Conservation (phyloP, 2,888 invertebrate genomes). For the Rotaria macrura region DNA sequence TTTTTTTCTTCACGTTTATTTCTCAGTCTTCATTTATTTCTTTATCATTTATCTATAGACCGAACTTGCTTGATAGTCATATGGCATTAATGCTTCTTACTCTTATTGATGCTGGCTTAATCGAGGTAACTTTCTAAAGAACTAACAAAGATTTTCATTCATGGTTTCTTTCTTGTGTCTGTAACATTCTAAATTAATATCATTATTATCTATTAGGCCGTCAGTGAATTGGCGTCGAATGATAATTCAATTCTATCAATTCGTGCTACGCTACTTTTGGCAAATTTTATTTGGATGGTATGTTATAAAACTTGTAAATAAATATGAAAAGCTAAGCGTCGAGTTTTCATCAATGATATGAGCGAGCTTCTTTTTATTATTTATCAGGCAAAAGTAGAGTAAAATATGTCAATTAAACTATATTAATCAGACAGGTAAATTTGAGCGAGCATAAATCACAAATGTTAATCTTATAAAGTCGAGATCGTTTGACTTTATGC, state of each 20-base stretch:
- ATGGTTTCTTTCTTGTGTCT: background rate
- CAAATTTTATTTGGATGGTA: slow-evolving; percentile 72
- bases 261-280: slow-evolving; percentile 75
- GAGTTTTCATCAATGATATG: too few relatives aligned
- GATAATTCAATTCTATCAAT: slow-evolving; percentile 80
- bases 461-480: too few relatives aligned
- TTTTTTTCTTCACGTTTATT: background rate
- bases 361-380: too few relatives aligned
- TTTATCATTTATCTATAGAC: slow-evolving; percentile 50
- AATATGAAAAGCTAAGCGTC: too few relatives aligned
- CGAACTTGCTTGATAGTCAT: slow-evolving; percentile 81
- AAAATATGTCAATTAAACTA: too few relatives aligned
- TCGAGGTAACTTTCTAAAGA: slow-evolving; percentile 54
- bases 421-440: too few relatives aligned
- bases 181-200: background rate
- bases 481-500: too few relatives aligned
- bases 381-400: too few relatives aligned
- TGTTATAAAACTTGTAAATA: slow-evolving; percentile 16
- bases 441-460: too few relatives aligned
- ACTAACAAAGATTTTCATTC: background rate
- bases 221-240: slow-evolving; percentile 74
- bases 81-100: slow-evolving; percentile 74
- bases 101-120: slow-evolving; percentile 71
- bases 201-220: slow-evolving; percentile 53
- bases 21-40: slow-evolving; percentile 30